These are phyloP conservation scores for Littorina saxatilis DNA, from an alignment of 1,140 invertebrate genomes.

Conservation along the genomic window DNA sequence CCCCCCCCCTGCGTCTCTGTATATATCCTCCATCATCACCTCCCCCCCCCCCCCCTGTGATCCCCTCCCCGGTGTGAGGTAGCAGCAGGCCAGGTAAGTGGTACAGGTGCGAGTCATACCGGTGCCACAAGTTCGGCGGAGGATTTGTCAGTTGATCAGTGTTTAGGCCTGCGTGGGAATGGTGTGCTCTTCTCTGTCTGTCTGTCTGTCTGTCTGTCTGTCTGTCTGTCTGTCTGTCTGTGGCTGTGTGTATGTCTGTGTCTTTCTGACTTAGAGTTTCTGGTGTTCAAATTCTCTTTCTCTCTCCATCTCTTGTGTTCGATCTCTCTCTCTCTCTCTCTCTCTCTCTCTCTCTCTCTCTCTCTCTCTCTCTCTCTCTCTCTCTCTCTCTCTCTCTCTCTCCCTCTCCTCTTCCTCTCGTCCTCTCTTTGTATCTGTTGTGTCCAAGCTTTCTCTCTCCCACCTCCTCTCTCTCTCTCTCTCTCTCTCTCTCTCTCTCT, in stretches of 20 bases:
- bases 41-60: neutral
- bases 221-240: slow-evolving; percentile 20
- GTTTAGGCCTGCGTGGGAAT: no score
- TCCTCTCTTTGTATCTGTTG: neutral
- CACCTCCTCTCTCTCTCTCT: neutral
- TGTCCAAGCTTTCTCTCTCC: neutral
- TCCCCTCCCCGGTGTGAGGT: neutral
- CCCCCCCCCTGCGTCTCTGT: no score
- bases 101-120: neutral
- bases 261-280: neutral
- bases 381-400: neutral
- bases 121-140: neutral
- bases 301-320: no score
- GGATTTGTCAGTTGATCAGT: neutral
- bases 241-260: neutral
- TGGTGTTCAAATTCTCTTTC: neutral
- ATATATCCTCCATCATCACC: no score
- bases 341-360: slow-evolving; percentile 6
- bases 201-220: neutral
- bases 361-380: slow-evolving; percentile 12
- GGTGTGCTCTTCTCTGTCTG: neutral
- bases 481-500: slow-evolving; percentile 11
- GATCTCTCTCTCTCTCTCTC: slow-evolving; percentile 26
- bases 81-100: neutral
- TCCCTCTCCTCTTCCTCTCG: neutral